Percentiles rank a stretch among this genome's conserved stretches.
These are phyloP conservation scores for Drosophila buzzatii DNA, from an alignment of 2,888 invertebrate genomes.

Conservation along the genomic window DNA sequence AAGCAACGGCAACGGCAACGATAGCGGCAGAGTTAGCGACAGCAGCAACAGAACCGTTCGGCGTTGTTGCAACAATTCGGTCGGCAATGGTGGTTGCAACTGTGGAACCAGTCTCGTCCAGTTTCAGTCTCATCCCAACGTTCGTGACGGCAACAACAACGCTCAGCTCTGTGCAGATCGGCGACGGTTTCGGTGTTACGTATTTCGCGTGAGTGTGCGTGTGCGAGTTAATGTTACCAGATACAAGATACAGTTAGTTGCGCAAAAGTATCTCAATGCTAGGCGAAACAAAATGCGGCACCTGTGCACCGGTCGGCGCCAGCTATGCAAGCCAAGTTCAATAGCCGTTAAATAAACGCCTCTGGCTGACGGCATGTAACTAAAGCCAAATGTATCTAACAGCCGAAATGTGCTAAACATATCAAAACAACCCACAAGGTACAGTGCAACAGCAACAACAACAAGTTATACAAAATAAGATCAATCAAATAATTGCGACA, in stretches of 20 bases:
- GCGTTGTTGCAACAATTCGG: slow-evolving; percentile 50
- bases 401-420: slow-evolving; percentile 52
- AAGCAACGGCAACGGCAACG: slow-evolving; percentile 13
- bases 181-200: slow-evolving; percentile 23
- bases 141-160: slow-evolving; percentile 78
- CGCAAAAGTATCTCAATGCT: slow-evolving; percentile 36
- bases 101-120: slow-evolving; percentile 44
- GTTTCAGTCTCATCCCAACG: slow-evolving; percentile 80
- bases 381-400: slow-evolving; percentile 44
- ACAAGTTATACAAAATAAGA: slow-evolving; percentile 10
- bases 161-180: slow-evolving; percentile 33
- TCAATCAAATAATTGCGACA: slow-evolving; percentile 29
- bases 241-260: slow-evolving; percentile 30
- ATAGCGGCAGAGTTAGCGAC: slow-evolving; percentile 4
- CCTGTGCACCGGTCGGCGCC: slow-evolving; percentile 58
- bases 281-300: slow-evolving; percentile 67
- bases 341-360: slow-evolving; percentile 37
- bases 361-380: slow-evolving; percentile 42
- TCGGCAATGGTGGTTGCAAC: slow-evolving; percentile 48
- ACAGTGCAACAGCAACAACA: slow-evolving; percentile 24
- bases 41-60: slow-evolving; percentile 32
- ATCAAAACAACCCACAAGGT: slow-evolving; percentile 52
- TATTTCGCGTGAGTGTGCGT: slow-evolving; percentile 33
- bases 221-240: slow-evolving; percentile 9
- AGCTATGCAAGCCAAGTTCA: slow-evolving; percentile 43